Evolutionary conservation across 2,888 invertebrate species (phyloP).

Genomic region (Conistra vaccinii): DNA sequence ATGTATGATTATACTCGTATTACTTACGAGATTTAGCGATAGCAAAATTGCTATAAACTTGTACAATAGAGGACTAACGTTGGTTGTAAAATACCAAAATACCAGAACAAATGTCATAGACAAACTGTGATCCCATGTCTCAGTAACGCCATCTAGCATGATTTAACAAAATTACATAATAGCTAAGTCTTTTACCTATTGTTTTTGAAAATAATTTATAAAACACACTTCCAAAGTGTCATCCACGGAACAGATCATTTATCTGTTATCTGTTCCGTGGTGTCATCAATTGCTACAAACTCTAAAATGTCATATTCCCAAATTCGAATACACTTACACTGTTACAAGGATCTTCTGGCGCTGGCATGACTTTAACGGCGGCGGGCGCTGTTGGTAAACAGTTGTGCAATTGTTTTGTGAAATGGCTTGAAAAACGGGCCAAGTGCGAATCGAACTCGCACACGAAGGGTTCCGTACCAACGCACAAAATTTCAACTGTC

Average conservation of each 20-base stretch:
- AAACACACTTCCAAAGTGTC: background rate
- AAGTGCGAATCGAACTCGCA: background rate
- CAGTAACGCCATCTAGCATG: no score
- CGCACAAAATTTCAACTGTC: no score
- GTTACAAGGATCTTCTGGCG: background rate
- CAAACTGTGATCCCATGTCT: no score
- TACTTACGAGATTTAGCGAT: constrained; percentile 5
- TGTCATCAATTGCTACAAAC: background rate
- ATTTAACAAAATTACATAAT: no score
- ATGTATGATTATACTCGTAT: constrained; percentile 7
- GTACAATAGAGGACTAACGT: background rate
- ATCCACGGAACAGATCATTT: no score
- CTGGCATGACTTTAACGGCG: background rate
- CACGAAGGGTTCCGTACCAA: no score
- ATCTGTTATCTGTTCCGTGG: no score
- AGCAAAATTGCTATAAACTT: background rate
- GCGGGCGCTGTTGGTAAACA: background rate
- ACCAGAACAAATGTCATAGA: no score
- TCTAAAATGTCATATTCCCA: background rate
- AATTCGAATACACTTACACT: background rate
- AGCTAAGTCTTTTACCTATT: no score
- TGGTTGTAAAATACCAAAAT: background rate
- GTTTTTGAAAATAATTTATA: background rate
- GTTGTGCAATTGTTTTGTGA: background rate
- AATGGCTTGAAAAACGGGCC: background rate